Base-by-base conservation (phyloP, 2,888 invertebrate genomes). In the Ditula angustiorana region DNA sequence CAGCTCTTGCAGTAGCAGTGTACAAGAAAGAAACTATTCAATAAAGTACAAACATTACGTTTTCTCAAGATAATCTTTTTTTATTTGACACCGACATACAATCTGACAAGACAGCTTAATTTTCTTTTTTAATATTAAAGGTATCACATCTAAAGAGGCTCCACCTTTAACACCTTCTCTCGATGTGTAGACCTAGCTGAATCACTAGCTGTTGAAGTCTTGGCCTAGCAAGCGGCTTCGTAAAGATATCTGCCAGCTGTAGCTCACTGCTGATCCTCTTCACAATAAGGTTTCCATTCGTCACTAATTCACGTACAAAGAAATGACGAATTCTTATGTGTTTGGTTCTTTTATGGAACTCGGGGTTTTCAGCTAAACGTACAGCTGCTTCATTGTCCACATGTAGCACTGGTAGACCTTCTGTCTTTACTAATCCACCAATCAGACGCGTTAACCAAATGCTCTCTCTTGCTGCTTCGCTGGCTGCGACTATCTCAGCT, bases 401-500 rank as follows among this genome's bases (percentile, higher is more conserved):
- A n/a, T n/a, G n/a, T n/a, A n/a, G n/a, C n/a, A n/a, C n/a, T n/a
- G n/a, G n/a, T n/a, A n/a, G n/a, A n/a, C n/a, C n/a, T n/a, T n/a
- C n/a, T n/a, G n/a, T n/a, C n/a, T n/a, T n/a, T n/a, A n/a, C n/a
- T n/a, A n/a, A n/a, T n/a, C n/a, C n/a, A n/a, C n/a, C n/a, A n/a
- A n/a, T n/a, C n/a, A n/a, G n/a, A n/a, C 26, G 23, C 21, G 47
- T 41, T 4, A 68, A 37, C 61, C 55, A 58, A 1, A 68, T 16
- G 1, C 61, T 13, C 35, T 67, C 61, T 11, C 53, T 52, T 10
- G 47, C 30, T n/a, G 49, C 19, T 55, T 67, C 67, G n/a, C 61
- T 67, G 3, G 65, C 67, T n/a, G 64, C 57, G 21, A 67, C 41
- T n/a, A 67, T 49, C n/a, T 67, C 67, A 1, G 58, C 67, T 53